These are phyloP conservation scores for Blomia tropicalis DNA, from an alignment of 2,888 invertebrate genomes.

Conservation along the genomic window DNA sequence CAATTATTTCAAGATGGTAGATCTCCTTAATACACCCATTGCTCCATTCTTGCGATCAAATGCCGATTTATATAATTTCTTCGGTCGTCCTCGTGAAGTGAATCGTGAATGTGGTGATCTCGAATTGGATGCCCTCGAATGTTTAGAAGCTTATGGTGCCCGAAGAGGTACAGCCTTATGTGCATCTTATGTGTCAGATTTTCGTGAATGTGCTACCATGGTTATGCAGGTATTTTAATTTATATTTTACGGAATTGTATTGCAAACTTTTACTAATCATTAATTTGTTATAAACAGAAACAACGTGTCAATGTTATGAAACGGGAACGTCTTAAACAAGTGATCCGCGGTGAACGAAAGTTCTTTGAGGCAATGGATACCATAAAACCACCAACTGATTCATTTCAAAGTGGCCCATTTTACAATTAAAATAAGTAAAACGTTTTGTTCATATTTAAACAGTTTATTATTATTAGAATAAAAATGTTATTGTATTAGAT, in stretches of 20 bases:
- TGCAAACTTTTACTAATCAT: neutral
- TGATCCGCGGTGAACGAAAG: constrained; percentile 21
- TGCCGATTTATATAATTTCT: neutral
- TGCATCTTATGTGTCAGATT: constrained; percentile 17
- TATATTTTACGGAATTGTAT: neutral
- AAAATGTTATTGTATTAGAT: neutral
- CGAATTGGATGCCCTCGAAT: constrained; percentile 24
- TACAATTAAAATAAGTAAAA: constrained; percentile 1
- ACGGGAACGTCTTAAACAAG: constrained; percentile 21
- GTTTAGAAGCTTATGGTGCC: constrained; percentile 25
- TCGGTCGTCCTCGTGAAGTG: neutral
- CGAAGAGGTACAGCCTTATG: constrained; percentile 4
- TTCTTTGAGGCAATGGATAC: constrained; percentile 4
- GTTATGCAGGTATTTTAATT: constrained; percentile 16
- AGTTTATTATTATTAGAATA: too few species aligned
- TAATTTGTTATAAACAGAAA: constrained; percentile 1
- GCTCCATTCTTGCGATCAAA: neutral
- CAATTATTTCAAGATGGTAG: neutral
- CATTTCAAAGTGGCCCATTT: constrained; percentile 18
- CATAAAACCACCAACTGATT: constrained; percentile 21
- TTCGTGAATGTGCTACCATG: constrained; percentile 2
- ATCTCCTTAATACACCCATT: neutral
- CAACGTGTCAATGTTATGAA: constrained; percentile 18
- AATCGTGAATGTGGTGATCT: constrained; percentile 21
- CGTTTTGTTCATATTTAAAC: too few species aligned